Evolutionary conservation across 2,113 vertebrate species (phyloP).

Genomic region (Neomonachus schauinslandi): DNA sequence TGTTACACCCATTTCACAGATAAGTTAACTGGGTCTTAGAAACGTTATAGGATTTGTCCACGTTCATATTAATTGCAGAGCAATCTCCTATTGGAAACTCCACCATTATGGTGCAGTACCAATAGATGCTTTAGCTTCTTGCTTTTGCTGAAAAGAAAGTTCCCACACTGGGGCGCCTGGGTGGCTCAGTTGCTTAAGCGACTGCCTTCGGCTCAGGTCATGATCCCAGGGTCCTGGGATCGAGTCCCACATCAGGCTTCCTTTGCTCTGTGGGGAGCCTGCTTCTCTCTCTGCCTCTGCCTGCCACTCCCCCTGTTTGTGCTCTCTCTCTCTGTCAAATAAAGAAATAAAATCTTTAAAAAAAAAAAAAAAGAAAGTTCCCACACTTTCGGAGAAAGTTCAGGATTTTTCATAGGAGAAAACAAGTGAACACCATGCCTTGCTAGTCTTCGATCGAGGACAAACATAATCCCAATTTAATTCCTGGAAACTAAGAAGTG

Average conservation of each 20-base stretch:
- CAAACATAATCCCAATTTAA: constrained; percentile 16
- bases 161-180: neutral
- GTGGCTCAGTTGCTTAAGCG: no score
- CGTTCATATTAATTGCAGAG: neutral
- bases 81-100: neutral
- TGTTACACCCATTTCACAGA: neutral
- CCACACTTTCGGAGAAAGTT: neutral
- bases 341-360: no score
- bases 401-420: neutral
- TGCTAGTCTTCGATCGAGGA: neutral
- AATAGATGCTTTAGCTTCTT: neutral
- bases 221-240: no score
- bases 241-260: no score
- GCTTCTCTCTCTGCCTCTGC: no score
- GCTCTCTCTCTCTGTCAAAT: no score
- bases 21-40: neutral
- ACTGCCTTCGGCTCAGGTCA: no score
- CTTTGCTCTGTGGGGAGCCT: no score
- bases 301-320: no score
- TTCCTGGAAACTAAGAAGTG: neutral
- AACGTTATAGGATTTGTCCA: neutral
- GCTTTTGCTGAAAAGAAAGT: constrained; percentile 29
- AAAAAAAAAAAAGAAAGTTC: constrained; percentile 44
- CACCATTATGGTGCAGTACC: neutral
- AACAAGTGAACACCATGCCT: neutral